phyloP scores from a whole-genome alignment of 2,113 vertebrate genomes.

The Atlantisia rogersi region DNA sequence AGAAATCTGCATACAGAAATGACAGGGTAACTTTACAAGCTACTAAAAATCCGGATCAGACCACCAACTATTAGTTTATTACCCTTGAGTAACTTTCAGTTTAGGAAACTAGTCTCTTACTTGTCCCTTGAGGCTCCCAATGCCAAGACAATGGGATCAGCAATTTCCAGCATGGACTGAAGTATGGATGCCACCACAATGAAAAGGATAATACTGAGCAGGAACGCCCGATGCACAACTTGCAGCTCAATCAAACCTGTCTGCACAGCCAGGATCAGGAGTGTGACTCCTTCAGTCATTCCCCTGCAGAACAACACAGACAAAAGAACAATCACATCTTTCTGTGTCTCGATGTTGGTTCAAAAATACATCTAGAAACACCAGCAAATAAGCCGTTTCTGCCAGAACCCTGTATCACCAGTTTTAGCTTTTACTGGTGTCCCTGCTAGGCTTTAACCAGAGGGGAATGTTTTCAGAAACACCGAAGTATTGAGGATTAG shows the following conservation, averaged over 20 bases:
- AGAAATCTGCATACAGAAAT: not conserved
- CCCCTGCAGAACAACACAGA: conserved; percentile 79
- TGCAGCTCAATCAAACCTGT: conserved; percentile 97
- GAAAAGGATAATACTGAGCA: conserved; percentile 98
- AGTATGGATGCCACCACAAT: conserved; percentile 98
- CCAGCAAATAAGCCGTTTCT: not conserved
- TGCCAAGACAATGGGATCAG: conserved; percentile 97
- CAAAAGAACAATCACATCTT: not conserved
- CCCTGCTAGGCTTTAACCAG: not conserved
- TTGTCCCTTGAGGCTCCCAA: conserved; percentile 97
- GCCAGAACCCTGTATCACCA: not conserved
- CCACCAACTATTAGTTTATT: conserved; percentile 14
- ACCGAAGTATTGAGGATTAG: not conserved
- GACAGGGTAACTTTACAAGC: not conserved
- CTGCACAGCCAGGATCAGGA: conserved; percentile 94
- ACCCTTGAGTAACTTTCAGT: conserved; percentile 8
- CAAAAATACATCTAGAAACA: not conserved
- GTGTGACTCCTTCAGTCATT: conserved; percentile 96
- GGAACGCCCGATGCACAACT: conserved; percentile 96
- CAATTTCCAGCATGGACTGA: conserved; percentile 98
- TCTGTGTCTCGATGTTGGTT: not conserved
- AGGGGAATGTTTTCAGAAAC: not conserved
- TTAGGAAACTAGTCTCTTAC: conserved; percentile 72
- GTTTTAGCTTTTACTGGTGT: not conserved
- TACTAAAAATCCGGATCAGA: not conserved